A percentile compares a stretch with the other conserved stretches of the same genome.
Conservation (phyloP, 2,113 vertebrate genomes). For the Poecile atricapillus region DNA sequence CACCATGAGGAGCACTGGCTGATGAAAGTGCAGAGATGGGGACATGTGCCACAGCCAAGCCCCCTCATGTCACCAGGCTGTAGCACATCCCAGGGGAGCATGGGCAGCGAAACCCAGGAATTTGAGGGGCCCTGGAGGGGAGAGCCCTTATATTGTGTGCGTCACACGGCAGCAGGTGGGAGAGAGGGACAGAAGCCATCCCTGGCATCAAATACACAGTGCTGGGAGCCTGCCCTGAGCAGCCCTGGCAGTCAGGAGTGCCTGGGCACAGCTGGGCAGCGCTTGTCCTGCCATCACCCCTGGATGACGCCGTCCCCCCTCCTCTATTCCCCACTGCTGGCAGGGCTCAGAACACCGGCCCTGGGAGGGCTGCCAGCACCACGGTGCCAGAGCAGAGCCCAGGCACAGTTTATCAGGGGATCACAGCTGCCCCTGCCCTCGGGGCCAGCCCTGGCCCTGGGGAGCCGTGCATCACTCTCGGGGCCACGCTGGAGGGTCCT, state of each 20-base stretch:
- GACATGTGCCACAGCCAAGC: accelerated
- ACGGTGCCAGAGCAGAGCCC: background rate
- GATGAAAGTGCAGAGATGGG: background rate
- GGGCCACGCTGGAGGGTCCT: background rate
- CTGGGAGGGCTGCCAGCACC: accelerated
- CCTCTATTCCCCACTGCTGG: accelerated
- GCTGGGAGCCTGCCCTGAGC: background rate
- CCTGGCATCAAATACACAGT: background rate
- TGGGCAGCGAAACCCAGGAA: background rate
- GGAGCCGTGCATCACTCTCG: background rate
- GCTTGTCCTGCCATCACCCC: background rate
- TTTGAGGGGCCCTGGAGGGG: background rate
- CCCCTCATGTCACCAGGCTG: background rate
- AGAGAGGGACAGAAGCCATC: background rate
- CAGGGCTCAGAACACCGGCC: background rate
- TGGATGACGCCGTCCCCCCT: background rate
- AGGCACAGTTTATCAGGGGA: background rate
- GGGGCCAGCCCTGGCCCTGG: accelerated
- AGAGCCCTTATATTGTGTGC: background rate
- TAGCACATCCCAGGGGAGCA: background rate
- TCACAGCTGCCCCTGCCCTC: background rate
- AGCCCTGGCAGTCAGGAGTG: background rate
- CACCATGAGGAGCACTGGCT: background rate
- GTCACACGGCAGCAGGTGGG: background rate
- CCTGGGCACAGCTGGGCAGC: background rate